Evolutionary conservation across 2,113 vertebrate genomes (phyloP), one percentile per base, ranked within the genome.

Genomic region (Saiga tatarica): DNA sequence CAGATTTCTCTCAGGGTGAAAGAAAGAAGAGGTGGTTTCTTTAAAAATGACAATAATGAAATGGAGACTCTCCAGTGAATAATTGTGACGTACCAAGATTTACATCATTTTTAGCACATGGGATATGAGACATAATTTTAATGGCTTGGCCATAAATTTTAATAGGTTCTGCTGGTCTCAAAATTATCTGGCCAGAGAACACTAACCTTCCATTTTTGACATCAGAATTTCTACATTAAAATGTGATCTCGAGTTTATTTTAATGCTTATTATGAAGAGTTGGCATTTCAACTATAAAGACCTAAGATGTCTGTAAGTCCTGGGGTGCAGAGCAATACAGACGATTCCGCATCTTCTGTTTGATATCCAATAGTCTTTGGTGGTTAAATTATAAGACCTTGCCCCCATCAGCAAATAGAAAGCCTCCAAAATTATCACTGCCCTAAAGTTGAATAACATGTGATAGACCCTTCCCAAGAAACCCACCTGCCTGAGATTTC

Each of bases 1-100:
- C 95, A 96, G 39, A 94, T 97, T 96, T 97, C 94, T 98, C 92
- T 96, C 84, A 96, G 90, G 93, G 87, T 87, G 52, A 94, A 95
- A 92, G 95, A 84, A 91, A 90, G 74, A 90, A 53, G 76, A 92
- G 74, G 16, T 81, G 45, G 45, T 50, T 81, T 81, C 78, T 81
- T 81, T 50, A 81, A 81, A 33, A 50, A 50, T 81, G 78, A 94
- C 90, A 76, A 1, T 76, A 76, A 76, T 42, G 71, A 26, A 76
- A 76, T 13, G 3, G 39, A 76, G 23, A 4, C 71, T 42, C 71
- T 89, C 76, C 23, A 79, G 64, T 9, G 11, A 97, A 74, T 94
- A 87, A 97, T 92, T 92, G 59, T 92, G 79, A 95, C 94, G 67
- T 91, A 94, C 52, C 90, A 94, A 97, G 96, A 4, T 92, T 52